A percentile compares a stretch with the other conserved stretches of the same genome.
Evolutionary conservation across 2,113 vertebrate genomes (phyloP).

Genomic region (Strigops habroptila): DNA sequence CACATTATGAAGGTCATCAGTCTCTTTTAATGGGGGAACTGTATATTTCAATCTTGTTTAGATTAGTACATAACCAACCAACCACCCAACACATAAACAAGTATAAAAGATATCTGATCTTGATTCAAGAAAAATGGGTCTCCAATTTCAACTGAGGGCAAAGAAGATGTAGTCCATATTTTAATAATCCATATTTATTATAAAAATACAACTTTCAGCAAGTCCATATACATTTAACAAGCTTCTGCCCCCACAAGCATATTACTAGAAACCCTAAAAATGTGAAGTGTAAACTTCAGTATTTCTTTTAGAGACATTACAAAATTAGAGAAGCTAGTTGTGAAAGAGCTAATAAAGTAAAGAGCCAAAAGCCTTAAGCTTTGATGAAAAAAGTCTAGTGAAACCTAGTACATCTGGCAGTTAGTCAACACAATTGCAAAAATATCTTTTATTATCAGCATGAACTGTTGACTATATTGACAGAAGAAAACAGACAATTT

Average conservation of each 20-base stretch:
- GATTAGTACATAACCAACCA: conserved; percentile 74
- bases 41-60: conserved; percentile 67
- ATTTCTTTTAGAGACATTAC: neutral
- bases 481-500: conserved; percentile 2
- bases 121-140: conserved; percentile 60
- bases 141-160: conserved; percentile 69
- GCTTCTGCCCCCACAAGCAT: conserved; percentile 59
- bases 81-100: conserved; percentile 71
- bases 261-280: conserved; percentile 43
- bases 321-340: neutral
- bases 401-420: conserved; percentile 9
- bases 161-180: conserved; percentile 69
- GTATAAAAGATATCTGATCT: conserved; percentile 55
- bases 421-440: conserved; percentile 39
- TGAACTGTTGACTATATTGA: conserved; percentile 27
- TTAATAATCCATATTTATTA: conserved; percentile 68
- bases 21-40: conserved; percentile 78
- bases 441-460: conserved; percentile 24
- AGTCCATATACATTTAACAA: conserved; percentile 60
- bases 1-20: conserved; percentile 74
- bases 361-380: conserved; percentile 5
- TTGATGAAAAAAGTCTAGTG: neutral
- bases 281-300: neutral
- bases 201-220: conserved; percentile 71
- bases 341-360: neutral